Conservation (phyloP, 2,888 invertebrate species). For the Melanostoma mellinum region DNA sequence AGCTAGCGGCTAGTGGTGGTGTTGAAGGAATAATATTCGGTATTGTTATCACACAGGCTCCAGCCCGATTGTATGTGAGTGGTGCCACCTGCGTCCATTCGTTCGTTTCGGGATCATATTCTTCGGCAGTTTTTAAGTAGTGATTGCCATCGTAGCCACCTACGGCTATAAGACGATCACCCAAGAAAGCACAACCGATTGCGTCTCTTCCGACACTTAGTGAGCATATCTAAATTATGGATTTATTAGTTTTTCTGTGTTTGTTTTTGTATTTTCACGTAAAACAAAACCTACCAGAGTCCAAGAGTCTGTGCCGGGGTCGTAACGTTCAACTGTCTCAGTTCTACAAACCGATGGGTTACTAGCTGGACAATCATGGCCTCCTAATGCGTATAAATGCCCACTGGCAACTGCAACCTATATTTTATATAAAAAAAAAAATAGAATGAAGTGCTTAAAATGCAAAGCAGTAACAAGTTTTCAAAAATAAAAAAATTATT, state of each 20-base stretch:
- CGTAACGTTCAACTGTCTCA: constrained; percentile 94
- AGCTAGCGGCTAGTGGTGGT: constrained; percentile 78
- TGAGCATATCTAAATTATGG: constrained; percentile 84
- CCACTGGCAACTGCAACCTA: constrained; percentile 92
- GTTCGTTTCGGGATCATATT: constrained; percentile 92
- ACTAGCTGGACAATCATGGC: constrained; percentile 95
- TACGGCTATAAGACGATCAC: constrained; percentile 88
- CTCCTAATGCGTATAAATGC: constrained; percentile 94
- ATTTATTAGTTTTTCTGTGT: not conserved
- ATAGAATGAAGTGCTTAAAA: no score
- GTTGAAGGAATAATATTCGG: constrained; percentile 82
- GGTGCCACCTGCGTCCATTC: constrained; percentile 91
- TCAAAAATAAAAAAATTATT: no score
- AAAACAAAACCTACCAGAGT: constrained; percentile 83
- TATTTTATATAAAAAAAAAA: constrained; percentile 3
- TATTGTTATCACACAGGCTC: constrained; percentile 91
- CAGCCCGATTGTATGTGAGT: constrained; percentile 92
- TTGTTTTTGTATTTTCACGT: not conserved
- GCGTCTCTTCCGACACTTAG: constrained; percentile 93
- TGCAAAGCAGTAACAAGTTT: no score
- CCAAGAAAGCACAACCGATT: constrained; percentile 93
- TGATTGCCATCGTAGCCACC: constrained; percentile 96
- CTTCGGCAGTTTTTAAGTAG: constrained; percentile 93
- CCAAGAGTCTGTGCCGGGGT: constrained; percentile 92
- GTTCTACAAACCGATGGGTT: constrained; percentile 92